phyloP scores from a whole-genome alignment of 2,888 invertebrate species.

The Tortricodes alternella region DNA sequence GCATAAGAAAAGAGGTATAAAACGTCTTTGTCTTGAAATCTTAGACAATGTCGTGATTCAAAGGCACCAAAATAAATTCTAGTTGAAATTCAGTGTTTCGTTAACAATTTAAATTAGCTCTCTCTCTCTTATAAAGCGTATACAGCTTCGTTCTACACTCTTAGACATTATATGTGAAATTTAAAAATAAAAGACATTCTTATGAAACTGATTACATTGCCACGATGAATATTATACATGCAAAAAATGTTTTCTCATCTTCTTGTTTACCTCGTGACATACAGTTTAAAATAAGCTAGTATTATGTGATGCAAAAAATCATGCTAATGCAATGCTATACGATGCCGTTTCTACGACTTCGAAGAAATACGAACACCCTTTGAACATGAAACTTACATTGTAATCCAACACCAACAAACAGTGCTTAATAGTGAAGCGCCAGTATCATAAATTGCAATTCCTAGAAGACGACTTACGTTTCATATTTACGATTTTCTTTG shows the following conservation, averaged over 20 bases:
- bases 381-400: constrained; percentile 24
- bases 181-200: too few species aligned
- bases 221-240: too few species aligned
- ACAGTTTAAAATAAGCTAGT: too few species aligned
- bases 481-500: constrained; percentile 40
- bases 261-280: too few species aligned
- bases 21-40: constrained; percentile 17
- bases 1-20: constrained; percentile 25
- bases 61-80: constrained; percentile 14
- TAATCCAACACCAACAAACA: constrained; percentile 7
- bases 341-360: background rate
- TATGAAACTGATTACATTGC: too few species aligned
- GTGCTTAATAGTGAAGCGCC: constrained; percentile 7
- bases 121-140: too few species aligned
- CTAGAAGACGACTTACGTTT: constrained; percentile 18
- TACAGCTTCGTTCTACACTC: too few species aligned
- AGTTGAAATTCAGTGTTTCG: constrained; percentile 13
- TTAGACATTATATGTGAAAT: too few species aligned
- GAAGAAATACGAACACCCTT: constrained; percentile 13
- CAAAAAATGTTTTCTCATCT: too few species aligned
- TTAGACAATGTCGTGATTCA: constrained; percentile 19
- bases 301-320: background rate
- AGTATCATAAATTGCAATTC: constrained; percentile 20
- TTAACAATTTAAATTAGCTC: constrained; percentile 13
- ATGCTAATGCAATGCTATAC: background rate